Percentiles rank a stretch among this genome's conserved stretches.
Evolutionary conservation across 1,140 invertebrate species (phyloP).

Genomic region (Drosophila tsacasi): DNA sequence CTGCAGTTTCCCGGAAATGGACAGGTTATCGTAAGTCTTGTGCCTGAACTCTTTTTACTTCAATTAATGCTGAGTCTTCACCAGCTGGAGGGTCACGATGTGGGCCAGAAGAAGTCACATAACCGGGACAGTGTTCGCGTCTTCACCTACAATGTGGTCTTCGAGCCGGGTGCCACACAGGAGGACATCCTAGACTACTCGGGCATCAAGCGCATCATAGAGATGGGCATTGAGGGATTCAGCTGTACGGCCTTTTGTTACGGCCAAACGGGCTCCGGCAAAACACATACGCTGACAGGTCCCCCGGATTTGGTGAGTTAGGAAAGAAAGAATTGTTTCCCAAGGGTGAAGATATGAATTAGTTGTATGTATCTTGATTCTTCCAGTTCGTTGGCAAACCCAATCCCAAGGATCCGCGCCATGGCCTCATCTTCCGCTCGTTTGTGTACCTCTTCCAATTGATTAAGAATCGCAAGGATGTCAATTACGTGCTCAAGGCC

Average conservation of each 20-base stretch:
- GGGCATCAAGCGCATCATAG: conserved; percentile 93
- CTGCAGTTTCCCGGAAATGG: conserved; percentile 92
- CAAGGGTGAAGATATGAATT: background rate
- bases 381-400: conserved; percentile 74
- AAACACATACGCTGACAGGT: conserved; percentile 97
- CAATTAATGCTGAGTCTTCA: background rate
- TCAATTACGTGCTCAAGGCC: conserved; percentile 95
- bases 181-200: conserved; percentile 92
- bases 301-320: conserved; percentile 92
- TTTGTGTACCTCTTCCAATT: conserved; percentile 96
- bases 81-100: conserved; percentile 85
- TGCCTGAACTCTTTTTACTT: background rate
- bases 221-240: conserved; percentile 97
- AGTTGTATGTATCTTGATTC: background rate
- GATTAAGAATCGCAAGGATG: conserved; percentile 90
- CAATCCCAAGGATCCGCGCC: conserved; percentile 86
- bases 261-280: conserved; percentile 98
- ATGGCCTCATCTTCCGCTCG: conserved; percentile 94
- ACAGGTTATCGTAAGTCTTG: conserved; percentile 89
- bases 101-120: conserved; percentile 77
- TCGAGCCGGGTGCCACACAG: conserved; percentile 94
- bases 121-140: conserved; percentile 89
- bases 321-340: conserved; percentile 6
- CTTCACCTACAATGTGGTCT: conserved; percentile 95
- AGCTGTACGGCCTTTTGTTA: conserved; percentile 98